These are phyloP conservation scores for Hyles lineata DNA, from an alignment of 2,888 invertebrate species.

Conservation along the genomic window DNA sequence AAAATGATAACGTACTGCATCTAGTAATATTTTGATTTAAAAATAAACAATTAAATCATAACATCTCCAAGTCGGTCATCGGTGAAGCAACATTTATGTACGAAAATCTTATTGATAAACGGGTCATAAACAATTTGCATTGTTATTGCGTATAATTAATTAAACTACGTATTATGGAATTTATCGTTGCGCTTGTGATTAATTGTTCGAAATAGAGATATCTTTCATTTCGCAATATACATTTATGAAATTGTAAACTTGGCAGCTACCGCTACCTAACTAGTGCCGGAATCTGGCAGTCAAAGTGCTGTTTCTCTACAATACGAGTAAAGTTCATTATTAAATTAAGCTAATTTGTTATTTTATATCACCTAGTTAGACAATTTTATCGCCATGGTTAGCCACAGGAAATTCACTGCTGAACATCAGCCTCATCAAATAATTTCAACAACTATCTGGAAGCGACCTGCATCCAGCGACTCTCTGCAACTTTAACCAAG, in stretches of 20 bases:
- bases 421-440: too few relatives aligned
- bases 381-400: too few relatives aligned
- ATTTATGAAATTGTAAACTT: neutral
- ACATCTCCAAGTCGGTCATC: neutral
- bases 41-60: neutral
- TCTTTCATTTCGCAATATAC: slow-evolving; percentile 6
- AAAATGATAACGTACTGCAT: slow-evolving; percentile 44
- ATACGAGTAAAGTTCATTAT: too few relatives aligned
- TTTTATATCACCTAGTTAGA: too few relatives aligned
- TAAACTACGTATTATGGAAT: neutral
- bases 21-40: slow-evolving; percentile 6
- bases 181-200: slow-evolving; percentile 11
- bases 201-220: slow-evolving; percentile 5
- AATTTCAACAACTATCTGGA: too few relatives aligned
- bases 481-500: too few relatives aligned
- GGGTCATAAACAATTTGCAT: neutral
- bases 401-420: too few relatives aligned
- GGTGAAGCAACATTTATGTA: neutral
- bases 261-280: neutral
- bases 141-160: slow-evolving; percentile 6
- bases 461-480: too few relatives aligned
- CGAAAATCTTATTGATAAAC: neutral
- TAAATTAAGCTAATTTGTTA: too few relatives aligned
- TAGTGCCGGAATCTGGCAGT: neutral
- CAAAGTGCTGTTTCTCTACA: neutral